A percentile compares a stretch with the other conserved stretches of the same genome.
These are phyloP conservation scores for Ectemnius continuus DNA, from an alignment of 2,888 invertebrate genomes.

Conservation along the genomic window DNA sequence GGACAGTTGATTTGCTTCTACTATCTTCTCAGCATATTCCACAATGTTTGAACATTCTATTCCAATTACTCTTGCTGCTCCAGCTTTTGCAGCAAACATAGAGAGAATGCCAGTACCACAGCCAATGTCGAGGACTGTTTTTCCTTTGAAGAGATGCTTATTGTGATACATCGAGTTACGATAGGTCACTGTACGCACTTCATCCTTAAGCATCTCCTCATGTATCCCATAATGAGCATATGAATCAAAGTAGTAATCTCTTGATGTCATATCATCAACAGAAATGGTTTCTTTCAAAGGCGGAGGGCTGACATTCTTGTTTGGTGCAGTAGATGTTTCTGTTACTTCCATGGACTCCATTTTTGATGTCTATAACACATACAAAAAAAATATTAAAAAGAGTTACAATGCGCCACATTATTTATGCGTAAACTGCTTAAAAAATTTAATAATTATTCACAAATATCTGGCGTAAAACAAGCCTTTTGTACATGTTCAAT, in stretches of 20 bases:
- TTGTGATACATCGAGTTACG: constrained; percentile 99
- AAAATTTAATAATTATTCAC: not conserved
- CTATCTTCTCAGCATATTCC: constrained; percentile 96
- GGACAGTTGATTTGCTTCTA: constrained; percentile 90
- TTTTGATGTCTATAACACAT: constrained; percentile 69
- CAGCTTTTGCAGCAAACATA: constrained; percentile 99
- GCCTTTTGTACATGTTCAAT: too few species aligned
- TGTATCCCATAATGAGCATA: constrained; percentile 99
- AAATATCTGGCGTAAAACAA: not conserved
- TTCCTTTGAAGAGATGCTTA: constrained; percentile 96
- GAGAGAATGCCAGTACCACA: constrained; percentile 99
- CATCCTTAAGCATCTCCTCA: constrained; percentile 99
- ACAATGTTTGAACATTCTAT: constrained; percentile 99
- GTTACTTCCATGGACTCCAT: constrained; percentile 81
- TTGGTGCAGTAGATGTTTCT: constrained; percentile 69
- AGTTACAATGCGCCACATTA: too few species aligned
- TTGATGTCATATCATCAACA: constrained; percentile 98
- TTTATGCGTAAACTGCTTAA: not conserved
- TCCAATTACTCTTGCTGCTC: constrained; percentile 96
- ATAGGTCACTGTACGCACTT: constrained; percentile 98
- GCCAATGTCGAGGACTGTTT: constrained; percentile 97
- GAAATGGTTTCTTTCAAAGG: constrained; percentile 79
- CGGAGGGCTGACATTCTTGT: constrained; percentile 53
- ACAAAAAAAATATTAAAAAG: too few species aligned
- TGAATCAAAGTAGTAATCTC: constrained; percentile 99